Base-by-base conservation (phyloP, 2,797 vertebrate genomes). In the Acridotheres tristis region DNA sequence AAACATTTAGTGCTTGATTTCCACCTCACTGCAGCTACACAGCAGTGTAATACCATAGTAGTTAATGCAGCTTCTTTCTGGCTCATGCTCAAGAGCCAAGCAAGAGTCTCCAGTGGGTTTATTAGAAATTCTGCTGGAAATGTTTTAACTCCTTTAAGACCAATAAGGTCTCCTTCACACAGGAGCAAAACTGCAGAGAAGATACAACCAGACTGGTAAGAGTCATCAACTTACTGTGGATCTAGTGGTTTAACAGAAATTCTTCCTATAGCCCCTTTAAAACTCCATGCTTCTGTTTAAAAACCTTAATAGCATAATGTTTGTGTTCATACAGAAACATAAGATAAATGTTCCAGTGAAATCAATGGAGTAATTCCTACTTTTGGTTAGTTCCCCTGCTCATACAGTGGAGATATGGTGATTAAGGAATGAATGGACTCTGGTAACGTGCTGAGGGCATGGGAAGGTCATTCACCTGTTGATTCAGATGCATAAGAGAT, bases 271-370 rank as follows among this genome's bases (percentile, higher is more conserved):
- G 36, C 59, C 77, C 73, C 78, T 87, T 87, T 94, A 69, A 82
- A 97, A 93, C 69, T 76, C 89, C 69, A 27, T 74, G 53, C 62
- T 80, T 94, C 71, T 88, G 0, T 96, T 95, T 81, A 67, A 68
- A 47, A 96, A 47, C 48, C 34, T 92, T 88, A 93, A 61, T 91
- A 91, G 87, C 87, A 55, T 81, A 93, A 82, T 81, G 20, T 75
- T 45, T 74, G 21, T 71, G 22, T 63, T 83, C 32, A 12, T 66
- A 45, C 3, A 21, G 69, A 93, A 89, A 62, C 9, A 3, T 38
- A 42, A 62, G 80, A 42, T 27, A 22, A 68, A 32, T 27, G 23
- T 81, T 81, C 36, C 55, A 78, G 54, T 72, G 51, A 81, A 78
- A 86, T 58, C 45, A 75, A 5, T 55, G 29, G 40, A 66, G n/a